Evolutionary conservation across 2,113 vertebrate genomes (phyloP).

Genomic region (Odontesthes bonariensis): DNA sequence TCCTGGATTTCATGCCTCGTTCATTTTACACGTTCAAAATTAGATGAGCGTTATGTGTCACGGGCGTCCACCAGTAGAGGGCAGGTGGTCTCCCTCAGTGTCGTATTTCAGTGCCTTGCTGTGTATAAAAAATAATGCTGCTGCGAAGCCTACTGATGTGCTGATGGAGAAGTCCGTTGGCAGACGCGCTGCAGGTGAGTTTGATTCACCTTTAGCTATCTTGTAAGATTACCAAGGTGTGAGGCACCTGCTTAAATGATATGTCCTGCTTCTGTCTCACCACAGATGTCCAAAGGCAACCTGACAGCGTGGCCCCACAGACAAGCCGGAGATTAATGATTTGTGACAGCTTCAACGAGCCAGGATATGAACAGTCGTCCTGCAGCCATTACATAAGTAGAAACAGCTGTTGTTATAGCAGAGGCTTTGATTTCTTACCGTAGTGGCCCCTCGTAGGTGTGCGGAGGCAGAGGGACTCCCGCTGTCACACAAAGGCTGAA

Average conservation of each 20-base stretch:
- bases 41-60: not conserved
- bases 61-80: conserved; percentile 69
- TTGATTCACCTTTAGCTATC: conserved; percentile 34
- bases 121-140: conserved; percentile 27
- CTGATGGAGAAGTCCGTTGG: conserved; percentile 16
- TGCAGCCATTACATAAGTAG: conserved; percentile 82
- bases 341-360: conserved; percentile 83
- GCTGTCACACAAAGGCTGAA: conserved; percentile 42
- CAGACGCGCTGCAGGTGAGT: conserved; percentile 23
- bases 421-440: conserved; percentile 67
- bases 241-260: conserved; percentile 62
- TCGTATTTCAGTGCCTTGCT: conserved; percentile 43
- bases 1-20: not conserved
- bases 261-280: conserved; percentile 49
- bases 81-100: conserved; percentile 58
- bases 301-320: conserved; percentile 78
- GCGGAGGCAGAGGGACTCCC: conserved; percentile 43
- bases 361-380: conserved; percentile 82
- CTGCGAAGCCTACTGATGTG: not conserved
- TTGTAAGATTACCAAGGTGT: conserved; percentile 58
- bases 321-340: conserved; percentile 77
- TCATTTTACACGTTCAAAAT: not conserved
- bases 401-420: conserved; percentile 83
- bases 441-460: conserved; percentile 48
- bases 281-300: conserved; percentile 66